phyloP scores from a whole-genome alignment of 1,140 invertebrate genomes.

The Hyles euphorbiae region DNA sequence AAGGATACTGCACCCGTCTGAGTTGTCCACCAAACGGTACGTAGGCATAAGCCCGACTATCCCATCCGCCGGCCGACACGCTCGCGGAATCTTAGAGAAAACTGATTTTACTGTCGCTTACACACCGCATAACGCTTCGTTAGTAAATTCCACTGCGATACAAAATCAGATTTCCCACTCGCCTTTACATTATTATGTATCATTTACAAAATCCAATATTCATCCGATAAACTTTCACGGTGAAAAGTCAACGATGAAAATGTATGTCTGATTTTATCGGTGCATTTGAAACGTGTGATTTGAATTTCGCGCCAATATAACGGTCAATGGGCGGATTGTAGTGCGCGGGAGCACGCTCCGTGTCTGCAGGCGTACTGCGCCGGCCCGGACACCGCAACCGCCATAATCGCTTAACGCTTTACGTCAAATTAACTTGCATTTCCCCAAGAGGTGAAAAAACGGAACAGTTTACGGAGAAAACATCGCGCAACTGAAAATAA shows the following conservation, averaged over 20 bases:
- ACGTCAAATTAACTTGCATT: constrained; percentile 63
- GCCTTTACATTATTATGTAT: constrained; percentile 9
- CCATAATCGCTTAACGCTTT: constrained; percentile 50
- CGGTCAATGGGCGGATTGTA: constrained; percentile 17
- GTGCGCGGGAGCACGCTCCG: constrained; percentile 40
- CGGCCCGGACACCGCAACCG: constrained; percentile 25
- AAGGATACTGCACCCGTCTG: constrained; percentile 24
- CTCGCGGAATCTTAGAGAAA: constrained; percentile 35
- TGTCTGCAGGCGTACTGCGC: constrained; percentile 36
- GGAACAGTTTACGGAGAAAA: constrained; percentile 62
- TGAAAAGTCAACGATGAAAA: constrained; percentile 57
- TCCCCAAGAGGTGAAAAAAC: constrained; percentile 66
- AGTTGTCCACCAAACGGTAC: constrained; percentile 34
- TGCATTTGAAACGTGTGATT: constrained; percentile 28
- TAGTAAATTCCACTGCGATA: constrained; percentile 31
- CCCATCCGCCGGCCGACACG: constrained; percentile 19
- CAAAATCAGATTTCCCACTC: constrained; percentile 27
- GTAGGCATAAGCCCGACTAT: constrained; percentile 37
- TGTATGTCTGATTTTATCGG: constrained; percentile 5
- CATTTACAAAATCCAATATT: constrained; percentile 34
- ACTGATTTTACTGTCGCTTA: constrained; percentile 35
- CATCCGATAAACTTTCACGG: constrained; percentile 52
- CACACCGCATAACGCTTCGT: constrained; percentile 25
- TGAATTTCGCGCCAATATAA: constrained; percentile 25
- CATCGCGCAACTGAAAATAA: constrained; percentile 53